Base-by-base conservation (phyloP, 2,113 vertebrate species). In the Suncus etruscus region DNA sequence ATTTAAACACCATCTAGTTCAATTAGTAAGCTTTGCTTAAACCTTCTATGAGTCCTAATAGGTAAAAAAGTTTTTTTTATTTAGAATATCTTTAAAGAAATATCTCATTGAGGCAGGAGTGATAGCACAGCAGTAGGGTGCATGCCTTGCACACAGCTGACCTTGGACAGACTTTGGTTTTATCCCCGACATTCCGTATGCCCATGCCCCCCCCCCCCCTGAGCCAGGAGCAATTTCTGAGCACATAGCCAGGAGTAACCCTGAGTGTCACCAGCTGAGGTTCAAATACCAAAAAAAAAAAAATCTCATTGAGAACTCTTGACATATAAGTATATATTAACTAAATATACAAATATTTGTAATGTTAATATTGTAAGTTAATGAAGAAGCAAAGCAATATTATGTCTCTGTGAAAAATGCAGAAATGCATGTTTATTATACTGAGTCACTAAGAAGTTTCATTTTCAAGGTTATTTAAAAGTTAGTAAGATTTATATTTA, bases 11-110 rank as follows among this genome's bases (percentile, higher is more conserved):
- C n/a, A 63, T 54, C 77, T 85, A 54, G n/a, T 66, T 86, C 76
- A 39, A 18, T 8, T 58, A 54, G 24, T 73, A 87, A 77, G 22
- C 8, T 27, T 69, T 72, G 11, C 11, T 86, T 72, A 95, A 92
- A 63, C 16, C 18, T 31, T 88, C 10, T 8, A 85, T 2, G 50
- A 39, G 16, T 79, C 7, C 86, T 69, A 22, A 65, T 76, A 12
- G 39, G 1, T 81, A 78, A 78, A 39, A 2, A 29, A 47, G 11
- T 66, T 72, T 83, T 14, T 89, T 24, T 69, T 50, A 50, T 24
- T 18, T 51, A 48, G 12, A 83, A 31, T 75, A 54, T 45, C 25
- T 90, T 85, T 80, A 72, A 95, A 73, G n/a, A 85, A 82, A 82
- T 1, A 25, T 90, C 1, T 45, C 77, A 86, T 39, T 91, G 80